Conservation (phyloP, 2,888 invertebrate genomes). For the Hedya salicella region DNA sequence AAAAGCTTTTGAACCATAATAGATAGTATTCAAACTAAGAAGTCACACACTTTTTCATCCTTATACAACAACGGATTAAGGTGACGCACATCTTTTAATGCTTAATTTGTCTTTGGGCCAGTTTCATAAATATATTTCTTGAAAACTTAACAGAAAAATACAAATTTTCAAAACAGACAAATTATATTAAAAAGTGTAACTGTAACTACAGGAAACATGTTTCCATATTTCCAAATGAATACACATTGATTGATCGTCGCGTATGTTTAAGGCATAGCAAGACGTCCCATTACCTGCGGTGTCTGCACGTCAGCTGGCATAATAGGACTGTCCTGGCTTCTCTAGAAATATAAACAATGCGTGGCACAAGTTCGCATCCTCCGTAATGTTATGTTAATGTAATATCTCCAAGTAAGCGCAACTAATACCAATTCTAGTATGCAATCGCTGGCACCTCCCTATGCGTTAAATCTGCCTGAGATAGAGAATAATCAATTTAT, state of each 20-base stretch:
- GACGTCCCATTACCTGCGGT: constrained; percentile 39
- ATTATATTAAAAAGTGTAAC: not conserved
- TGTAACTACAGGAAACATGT: not conserved
- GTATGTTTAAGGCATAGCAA: constrained; percentile 10
- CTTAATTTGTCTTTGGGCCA: too few relatives aligned
- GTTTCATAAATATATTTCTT: too few relatives aligned
- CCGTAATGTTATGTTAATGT: constrained; percentile 24
- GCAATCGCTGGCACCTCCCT: not conserved
- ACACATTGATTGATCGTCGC: constrained; percentile 5
- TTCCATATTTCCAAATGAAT: not conserved
- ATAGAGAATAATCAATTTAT: too few relatives aligned
- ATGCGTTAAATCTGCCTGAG: not conserved
- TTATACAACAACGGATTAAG: too few relatives aligned
- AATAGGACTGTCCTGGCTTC: constrained; percentile 43
- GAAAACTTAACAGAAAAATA: too few relatives aligned
- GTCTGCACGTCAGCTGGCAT: constrained; percentile 40
- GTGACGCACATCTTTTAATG: too few relatives aligned
- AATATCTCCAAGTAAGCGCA: constrained; percentile 14
- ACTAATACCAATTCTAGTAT: not conserved
- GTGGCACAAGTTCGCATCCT: constrained; percentile 45
- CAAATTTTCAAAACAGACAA: too few relatives aligned
- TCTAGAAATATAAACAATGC: constrained; percentile 43
- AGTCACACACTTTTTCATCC: too few relatives aligned
- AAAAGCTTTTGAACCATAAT: too few relatives aligned
- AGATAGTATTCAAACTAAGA: too few relatives aligned